Evolutionary conservation across 2,888 invertebrate genomes (phyloP), one percentile per base, ranked within the genome.

Genomic region (Linyphia triangularis): DNA sequence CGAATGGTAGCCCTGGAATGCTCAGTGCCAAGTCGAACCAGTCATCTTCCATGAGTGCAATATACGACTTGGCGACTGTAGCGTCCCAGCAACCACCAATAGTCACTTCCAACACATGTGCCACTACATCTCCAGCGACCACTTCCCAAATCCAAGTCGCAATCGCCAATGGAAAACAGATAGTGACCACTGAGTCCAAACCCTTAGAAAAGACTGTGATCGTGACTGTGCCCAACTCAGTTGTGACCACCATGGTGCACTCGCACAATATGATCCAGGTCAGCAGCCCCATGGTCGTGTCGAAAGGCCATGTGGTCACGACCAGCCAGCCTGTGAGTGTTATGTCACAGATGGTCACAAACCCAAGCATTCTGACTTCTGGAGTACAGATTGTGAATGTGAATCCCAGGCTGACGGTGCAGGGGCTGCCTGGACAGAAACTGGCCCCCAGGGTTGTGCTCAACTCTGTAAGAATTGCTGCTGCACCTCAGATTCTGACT

Each of bases 401-500:
- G 33, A 84, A 79, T 84, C 84, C 84, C 24, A 65, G 89, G 28
- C 63, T 89, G 90, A 95, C 95, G 86, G 67, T 78, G 9, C 84
- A 72, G 28, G 77, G 73, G 13, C 22, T 89, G n/a, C 28, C 89
- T 9, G 83, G 88, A n/a, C 96, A 96, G 93, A 96, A 96, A 93
- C 95, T 96, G 90, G 95, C 96, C 89, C 95, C 96, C 77, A 95
- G 97, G 92, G 85, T 89, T 0, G 96, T 97, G 91, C 96, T 97
- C 91, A 90, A 89, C 84, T 91, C 89, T 24, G 89, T 91, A 16
- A 84, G 91, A 19, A 90, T 91, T 51, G 96, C 96, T 91, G 94
- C 95, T 90, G 96, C 96, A 91, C 94, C 95, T 90, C 96, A 95
- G 91, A 96, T 96, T 93, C 95, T 96, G 91, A 85, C 85, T 37